phyloP scores from a whole-genome alignment of 2,113 vertebrate species.

The Oncorhynchus clarkii region DNA sequence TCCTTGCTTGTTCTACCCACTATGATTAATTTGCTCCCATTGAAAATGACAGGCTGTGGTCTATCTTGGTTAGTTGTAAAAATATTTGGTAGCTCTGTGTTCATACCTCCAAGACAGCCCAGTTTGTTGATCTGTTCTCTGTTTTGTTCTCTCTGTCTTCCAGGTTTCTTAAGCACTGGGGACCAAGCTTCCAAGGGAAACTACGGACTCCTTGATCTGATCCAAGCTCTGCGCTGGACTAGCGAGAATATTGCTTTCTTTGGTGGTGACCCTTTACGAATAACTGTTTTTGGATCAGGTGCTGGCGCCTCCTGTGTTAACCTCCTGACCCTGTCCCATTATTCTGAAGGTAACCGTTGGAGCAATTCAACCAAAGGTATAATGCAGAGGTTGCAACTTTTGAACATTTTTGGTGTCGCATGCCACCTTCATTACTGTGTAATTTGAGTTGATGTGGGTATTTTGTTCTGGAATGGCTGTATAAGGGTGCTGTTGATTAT shows the following conservation, averaged over 20 bases:
- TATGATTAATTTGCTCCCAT: too few relatives aligned
- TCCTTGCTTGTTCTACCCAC: too few relatives aligned
- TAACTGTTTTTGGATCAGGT: conserved; percentile 98
- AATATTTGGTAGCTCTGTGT: neutral
- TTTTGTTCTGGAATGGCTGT: too few relatives aligned
- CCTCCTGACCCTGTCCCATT: conserved; percentile 98
- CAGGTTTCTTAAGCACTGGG: conserved; percentile 97
- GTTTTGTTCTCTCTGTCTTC: conserved; percentile 41
- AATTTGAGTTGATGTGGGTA: too few relatives aligned
- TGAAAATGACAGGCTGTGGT: too few relatives aligned
- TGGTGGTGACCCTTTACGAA: conserved; percentile 94
- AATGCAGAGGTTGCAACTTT: too few relatives aligned
- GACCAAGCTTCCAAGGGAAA: conserved; percentile 99
- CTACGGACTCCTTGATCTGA: conserved; percentile 94
- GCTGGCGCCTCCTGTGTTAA: conserved; percentile 98
- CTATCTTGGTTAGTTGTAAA: too few relatives aligned
- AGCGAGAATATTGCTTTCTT: conserved; percentile 99
- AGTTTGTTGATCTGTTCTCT: conserved; percentile 3
- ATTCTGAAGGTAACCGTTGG: conserved; percentile 99
- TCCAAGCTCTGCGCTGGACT: conserved; percentile 97
- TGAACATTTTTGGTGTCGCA: too few relatives aligned
- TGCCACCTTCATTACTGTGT: too few relatives aligned
- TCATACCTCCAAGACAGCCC: neutral
- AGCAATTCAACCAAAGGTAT: conserved; percentile 99
- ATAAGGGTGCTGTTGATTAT: too few relatives aligned